phyloP scores from a whole-genome alignment of 2,888 invertebrate species.

The Melanotus villosus region DNA sequence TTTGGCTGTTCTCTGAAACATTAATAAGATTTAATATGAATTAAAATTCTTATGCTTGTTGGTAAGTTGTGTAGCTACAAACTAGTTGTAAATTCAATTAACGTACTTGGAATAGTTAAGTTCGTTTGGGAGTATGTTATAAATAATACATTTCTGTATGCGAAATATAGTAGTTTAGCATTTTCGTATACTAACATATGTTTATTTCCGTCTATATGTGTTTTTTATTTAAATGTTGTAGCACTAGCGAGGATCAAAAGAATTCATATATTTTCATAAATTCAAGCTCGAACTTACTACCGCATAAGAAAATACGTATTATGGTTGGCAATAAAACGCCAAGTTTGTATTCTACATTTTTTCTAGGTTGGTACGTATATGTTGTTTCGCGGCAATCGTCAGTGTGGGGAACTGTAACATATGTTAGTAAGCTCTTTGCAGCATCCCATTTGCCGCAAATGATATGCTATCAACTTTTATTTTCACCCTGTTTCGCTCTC shows the following conservation, averaged over 20 bases:
- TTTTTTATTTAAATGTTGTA: slow-evolving; percentile 20
- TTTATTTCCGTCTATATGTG: slow-evolving; percentile 7
- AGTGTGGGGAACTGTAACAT: slow-evolving; percentile 43
- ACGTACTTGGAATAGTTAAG: no score
- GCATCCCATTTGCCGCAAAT: slow-evolving; percentile 47
- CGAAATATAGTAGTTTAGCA: no score
- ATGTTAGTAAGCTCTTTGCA: slow-evolving; percentile 47
- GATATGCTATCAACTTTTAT: slow-evolving; percentile 48
- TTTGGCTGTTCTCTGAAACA: no score
- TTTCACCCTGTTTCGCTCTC: slow-evolving; percentile 42
- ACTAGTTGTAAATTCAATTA: no score
- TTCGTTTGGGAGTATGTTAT: no score
- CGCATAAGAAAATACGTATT: slow-evolving; percentile 24
- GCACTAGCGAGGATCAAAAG: slow-evolving; percentile 17
- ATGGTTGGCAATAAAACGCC: slow-evolving; percentile 29
- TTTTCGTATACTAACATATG: background rate
- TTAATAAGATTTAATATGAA: no score
- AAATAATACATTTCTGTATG: no score
- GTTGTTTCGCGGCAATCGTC: slow-evolving; percentile 32
- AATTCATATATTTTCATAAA: slow-evolving; percentile 35
- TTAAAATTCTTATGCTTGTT: no score
- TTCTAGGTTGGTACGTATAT: slow-evolving; percentile 19
- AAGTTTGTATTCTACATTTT: slow-evolving; percentile 30
- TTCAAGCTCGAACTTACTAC: slow-evolving; percentile 25
- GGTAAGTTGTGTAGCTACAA: no score